These are phyloP conservation scores for Tipula helvola DNA, from an alignment of 2,888 invertebrate genomes.

Conservation along the genomic window DNA sequence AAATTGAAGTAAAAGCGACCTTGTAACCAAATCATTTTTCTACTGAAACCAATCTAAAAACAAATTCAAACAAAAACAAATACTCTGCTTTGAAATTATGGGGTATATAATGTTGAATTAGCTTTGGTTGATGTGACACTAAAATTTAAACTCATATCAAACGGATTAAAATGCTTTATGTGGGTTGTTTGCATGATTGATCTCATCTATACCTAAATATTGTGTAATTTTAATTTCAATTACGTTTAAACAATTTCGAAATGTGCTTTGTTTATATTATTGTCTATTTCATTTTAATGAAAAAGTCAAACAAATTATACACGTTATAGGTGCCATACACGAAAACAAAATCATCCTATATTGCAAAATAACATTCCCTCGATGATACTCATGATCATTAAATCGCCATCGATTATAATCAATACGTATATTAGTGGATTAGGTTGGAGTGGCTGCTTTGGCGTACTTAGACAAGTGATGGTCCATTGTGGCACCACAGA, in stretches of 20 bases:
- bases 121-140: neutral
- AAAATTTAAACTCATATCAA: neutral
- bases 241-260: neutral
- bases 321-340: no score
- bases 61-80: neutral
- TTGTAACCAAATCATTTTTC: neutral
- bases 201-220: neutral
- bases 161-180: neutral
- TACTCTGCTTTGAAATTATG: neutral
- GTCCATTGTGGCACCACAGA: no score
- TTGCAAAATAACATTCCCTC: no score
- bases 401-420: no score
- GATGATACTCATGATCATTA: no score
- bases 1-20: neutral
- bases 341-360: no score
- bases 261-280: no score
- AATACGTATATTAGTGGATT: no score
- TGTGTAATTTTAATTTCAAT: neutral
- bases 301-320: no score
- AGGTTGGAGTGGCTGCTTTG: no score
- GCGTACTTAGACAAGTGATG: no score
- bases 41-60: neutral
- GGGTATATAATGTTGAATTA: neutral
- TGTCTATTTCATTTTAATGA: no score
- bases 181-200: neutral